phyloP scores from a whole-genome alignment of 2,888 invertebrate genomes.

The Lasiommata megera region DNA sequence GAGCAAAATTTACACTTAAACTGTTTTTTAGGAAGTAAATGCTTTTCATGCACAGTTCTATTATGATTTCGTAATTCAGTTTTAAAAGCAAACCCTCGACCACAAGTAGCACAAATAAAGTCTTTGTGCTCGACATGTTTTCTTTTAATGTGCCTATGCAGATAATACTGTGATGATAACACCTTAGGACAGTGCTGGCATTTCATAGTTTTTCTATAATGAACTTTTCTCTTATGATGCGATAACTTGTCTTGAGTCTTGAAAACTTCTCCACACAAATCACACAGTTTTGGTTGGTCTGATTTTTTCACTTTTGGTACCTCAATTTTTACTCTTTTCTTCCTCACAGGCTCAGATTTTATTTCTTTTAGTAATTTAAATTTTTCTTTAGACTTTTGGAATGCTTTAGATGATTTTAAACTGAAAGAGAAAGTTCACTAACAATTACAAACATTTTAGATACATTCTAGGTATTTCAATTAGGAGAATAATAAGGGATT shows the following conservation, averaged over 20 bases:
- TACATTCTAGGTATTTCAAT: too few species aligned
- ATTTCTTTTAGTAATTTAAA: conserved; percentile 33
- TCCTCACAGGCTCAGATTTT: conserved; percentile 33
- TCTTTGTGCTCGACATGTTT: conserved; percentile 52
- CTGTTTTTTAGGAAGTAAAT: conserved; percentile 46
- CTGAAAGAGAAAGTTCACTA: conserved; percentile 41
- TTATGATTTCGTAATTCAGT: conserved; percentile 57
- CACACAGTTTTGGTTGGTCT: conserved; percentile 54
- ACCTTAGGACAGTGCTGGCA: conserved; percentile 59
- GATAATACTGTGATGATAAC: conserved; percentile 52
- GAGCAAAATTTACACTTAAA: conserved; percentile 63
- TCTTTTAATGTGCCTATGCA: conserved; percentile 60
- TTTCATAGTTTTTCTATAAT: conserved; percentile 50
- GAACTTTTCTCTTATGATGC: conserved; percentile 52
- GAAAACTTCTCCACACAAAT: conserved; percentile 62
- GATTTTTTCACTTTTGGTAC: conserved; percentile 37
- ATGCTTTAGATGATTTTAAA: conserved; percentile 41
- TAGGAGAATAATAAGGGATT: too few species aligned
- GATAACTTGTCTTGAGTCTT: conserved; percentile 48
- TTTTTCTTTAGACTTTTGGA: conserved; percentile 23
- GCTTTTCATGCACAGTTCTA: conserved; percentile 58
- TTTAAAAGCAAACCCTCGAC: conserved; percentile 56
- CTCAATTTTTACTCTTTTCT: conserved; percentile 36
- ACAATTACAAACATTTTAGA: conserved; percentile 1
- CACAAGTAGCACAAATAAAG: conserved; percentile 64